These are phyloP conservation scores for Brachionichthys hirsutus DNA, from an alignment of 2,113 vertebrate species.

Conservation along the genomic window DNA sequence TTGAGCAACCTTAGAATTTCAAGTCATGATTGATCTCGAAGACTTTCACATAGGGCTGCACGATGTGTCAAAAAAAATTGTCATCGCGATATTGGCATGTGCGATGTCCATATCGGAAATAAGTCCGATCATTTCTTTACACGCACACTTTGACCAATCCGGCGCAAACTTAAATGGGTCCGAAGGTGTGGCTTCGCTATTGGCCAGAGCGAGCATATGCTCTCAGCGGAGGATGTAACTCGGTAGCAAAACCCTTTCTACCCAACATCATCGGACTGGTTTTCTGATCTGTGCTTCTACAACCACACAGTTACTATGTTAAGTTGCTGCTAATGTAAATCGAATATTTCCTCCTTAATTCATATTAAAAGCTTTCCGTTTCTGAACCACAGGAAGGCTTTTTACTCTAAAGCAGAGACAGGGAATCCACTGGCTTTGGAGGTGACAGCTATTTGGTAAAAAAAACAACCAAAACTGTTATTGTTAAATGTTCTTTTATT, in stretches of 20 bases:
- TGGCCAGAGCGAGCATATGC: no score
- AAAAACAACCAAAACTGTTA: no score
- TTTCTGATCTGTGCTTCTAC: background rate
- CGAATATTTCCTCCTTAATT: constrained; percentile 19
- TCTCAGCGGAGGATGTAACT: no score
- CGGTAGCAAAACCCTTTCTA: no score
- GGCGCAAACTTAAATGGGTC: no score
- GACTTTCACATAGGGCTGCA: background rate
- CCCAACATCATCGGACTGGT: background rate
- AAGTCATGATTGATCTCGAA: background rate
- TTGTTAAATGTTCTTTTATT: no score
- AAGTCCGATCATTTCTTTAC: no score
- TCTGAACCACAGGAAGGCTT: constrained; percentile 29
- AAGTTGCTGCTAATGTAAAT: constrained; percentile 20
- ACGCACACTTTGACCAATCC: no score
- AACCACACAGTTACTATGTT: background rate
- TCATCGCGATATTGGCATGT: no score
- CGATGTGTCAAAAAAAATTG: no score
- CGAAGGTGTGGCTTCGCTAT: no score
- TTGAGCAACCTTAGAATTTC: background rate
- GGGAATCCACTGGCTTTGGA: constrained; percentile 4
- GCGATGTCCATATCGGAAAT: no score
- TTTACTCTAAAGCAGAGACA: constrained; percentile 16
- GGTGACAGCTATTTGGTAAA: background rate
- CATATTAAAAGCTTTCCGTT: constrained; percentile 28